Base-by-base conservation (phyloP, 2,113 vertebrate species). In the Oncorhynchus kisutch region DNA sequence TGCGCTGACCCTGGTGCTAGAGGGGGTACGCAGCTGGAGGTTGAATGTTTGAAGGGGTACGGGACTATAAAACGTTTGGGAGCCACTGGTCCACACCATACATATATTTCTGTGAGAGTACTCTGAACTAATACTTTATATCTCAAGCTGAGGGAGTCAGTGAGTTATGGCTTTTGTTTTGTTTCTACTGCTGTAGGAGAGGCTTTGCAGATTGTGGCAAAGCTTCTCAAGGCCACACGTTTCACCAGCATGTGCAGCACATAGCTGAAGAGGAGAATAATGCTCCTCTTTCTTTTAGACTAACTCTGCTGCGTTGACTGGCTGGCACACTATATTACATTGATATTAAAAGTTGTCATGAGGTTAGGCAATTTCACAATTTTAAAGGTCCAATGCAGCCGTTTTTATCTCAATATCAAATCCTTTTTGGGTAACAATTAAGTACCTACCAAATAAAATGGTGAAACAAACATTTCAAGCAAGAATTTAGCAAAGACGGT, bases 251-350 rank as follows among this genome's bases (percentile, higher is more conserved):
- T 78, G 81, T 76, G 39, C 85, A 80, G 72, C 81, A 60, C 85
- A 66, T 87, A 88, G 88, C 77, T 87, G 84, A 81, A 85, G 84
- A 78, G 86, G 83, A 89, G 87, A 84, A 88, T 83, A 81, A 90
- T 81, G 81, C 70, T 51, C 14, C 75, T 78, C 78, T 83, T 86
- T 90, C 81, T 84, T 85, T 76, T 72, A 69, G 69, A 67, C 71
- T 25, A 86, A 85, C 74, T 75, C 49, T 65, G 76, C 79, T 73
- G 75, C 12, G 29, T 75, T 78, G 73, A 80, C 77, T 76, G 13
- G n/a, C 34, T 74, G 74, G 54, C 71, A 82, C 72, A 80, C 78
- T 86, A 78, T 84, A 77, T 77, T 73, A 67, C 51, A 29, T 80
- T 81, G 65, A 69, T 67, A 74, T 80, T 68, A 66, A 39, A 27